Conservation (phyloP, 1,140 invertebrate species). For the Drosophila funebris region DNA sequence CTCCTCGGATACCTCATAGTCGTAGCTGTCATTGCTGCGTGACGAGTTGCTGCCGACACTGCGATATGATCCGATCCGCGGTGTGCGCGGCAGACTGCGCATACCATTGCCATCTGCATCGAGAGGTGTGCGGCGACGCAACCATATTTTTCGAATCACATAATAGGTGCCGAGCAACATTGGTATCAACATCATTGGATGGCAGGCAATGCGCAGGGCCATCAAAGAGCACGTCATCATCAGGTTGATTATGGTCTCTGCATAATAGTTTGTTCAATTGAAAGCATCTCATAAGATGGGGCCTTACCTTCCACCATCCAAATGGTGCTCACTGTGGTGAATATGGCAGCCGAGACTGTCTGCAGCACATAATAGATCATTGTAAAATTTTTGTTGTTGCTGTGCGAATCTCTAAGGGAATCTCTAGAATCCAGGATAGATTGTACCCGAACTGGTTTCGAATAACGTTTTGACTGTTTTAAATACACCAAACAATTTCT, state of each 20-base stretch:
- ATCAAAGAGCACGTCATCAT: conserved; percentile 60
- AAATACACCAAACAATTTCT: background rate
- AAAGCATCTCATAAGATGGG: too few species aligned
- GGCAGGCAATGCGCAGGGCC: conserved; percentile 44
- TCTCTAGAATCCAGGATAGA: background rate
- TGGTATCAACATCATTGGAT: conserved; percentile 59
- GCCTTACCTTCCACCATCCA: conserved; percentile 62
- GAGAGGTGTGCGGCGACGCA: background rate
- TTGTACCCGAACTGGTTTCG: background rate
- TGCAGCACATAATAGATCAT: conserved; percentile 47
- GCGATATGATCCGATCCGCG: conserved; percentile 41
- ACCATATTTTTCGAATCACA: conserved; percentile 33
- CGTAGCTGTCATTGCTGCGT: conserved; percentile 33
- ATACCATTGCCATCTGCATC: background rate
- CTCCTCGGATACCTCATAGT: conserved; percentile 11
- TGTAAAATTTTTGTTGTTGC: conserved; percentile 17
- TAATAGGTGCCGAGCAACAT: conserved; percentile 25
- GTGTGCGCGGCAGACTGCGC: conserved; percentile 26
- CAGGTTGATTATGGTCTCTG: conserved; percentile 53
- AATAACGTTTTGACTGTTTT: background rate
- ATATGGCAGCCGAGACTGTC: conserved; percentile 41
- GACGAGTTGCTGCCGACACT: conserved; percentile 24
- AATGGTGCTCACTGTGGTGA: conserved; percentile 31
- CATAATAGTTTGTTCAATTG: background rate
- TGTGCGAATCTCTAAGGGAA: background rate